A percentile compares a stretch with the other conserved stretches of the same genome.
Evolutionary conservation across 2,113 vertebrate species (phyloP).

Genomic region (Pterophyllum scalare): DNA sequence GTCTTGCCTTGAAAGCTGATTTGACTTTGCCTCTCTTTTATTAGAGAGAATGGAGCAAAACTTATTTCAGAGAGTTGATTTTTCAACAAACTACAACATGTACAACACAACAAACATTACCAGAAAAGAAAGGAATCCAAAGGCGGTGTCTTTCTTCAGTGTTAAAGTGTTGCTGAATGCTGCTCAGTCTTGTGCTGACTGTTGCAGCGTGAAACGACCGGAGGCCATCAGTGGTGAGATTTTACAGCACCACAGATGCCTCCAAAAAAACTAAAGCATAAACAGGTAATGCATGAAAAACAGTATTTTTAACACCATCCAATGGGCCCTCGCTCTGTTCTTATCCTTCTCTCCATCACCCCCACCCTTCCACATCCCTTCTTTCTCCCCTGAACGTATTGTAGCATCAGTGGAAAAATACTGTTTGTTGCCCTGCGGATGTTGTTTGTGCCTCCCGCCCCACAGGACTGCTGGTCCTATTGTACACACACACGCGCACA

Average conservation of each 20-base stretch:
- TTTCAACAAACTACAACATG: neutral
- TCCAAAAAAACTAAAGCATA: slow-evolving; percentile 1
- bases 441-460: slow-evolving; percentile 59
- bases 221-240: slow-evolving; percentile 28
- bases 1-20: neutral
- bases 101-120: neutral
- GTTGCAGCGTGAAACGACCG: slow-evolving; percentile 13
- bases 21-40: neutral
- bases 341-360: neutral
- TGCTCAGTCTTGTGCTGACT: neutral
- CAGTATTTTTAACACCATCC: slow-evolving; percentile 35
- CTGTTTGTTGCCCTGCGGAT: slow-evolving; percentile 48
- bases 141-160: neutral
- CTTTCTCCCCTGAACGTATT: slow-evolving; percentile 22
- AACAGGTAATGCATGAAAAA: neutral
- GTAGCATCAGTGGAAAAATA: slow-evolving; percentile 51
- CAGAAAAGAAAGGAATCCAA: neutral
- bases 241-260: slow-evolving; percentile 6
- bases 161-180: neutral
- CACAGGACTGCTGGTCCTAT: slow-evolving; percentile 44
- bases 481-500: slow-evolving; percentile 27
- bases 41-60: neutral
- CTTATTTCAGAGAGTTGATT: neutral
- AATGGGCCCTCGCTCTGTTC: neutral
- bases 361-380: slow-evolving; percentile 8